Conservation (phyloP, 2,797 vertebrate species). For the Nannoperca obscura region DNA sequence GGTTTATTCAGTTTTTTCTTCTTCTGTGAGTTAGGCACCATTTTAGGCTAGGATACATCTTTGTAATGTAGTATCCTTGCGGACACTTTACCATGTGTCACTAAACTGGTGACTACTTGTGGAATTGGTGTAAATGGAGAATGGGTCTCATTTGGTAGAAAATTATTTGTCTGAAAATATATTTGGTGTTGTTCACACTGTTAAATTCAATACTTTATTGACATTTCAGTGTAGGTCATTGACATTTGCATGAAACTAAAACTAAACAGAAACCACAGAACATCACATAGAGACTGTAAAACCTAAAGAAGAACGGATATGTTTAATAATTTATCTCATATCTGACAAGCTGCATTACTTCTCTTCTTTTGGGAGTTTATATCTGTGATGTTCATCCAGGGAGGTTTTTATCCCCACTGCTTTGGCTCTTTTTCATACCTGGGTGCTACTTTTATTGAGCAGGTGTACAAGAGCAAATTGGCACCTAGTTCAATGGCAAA, state of each 20-base stretch:
- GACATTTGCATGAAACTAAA: background rate
- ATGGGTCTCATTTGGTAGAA: background rate
- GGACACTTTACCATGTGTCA: background rate
- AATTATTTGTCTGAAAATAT: background rate
- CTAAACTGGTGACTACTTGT: background rate
- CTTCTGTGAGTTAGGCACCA: background rate
- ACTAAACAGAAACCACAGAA: background rate
- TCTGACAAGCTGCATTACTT: slow-evolving; percentile 1
- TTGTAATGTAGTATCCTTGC: background rate
- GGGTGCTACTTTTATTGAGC: slow-evolving; percentile 8
- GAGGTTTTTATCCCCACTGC: background rate
- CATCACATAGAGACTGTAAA: background rate
- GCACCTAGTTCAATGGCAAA: background rate
- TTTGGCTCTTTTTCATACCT: background rate
- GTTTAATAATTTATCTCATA: background rate
- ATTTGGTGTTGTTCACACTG: background rate
- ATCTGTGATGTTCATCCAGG: background rate
- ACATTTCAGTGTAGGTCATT: background rate
- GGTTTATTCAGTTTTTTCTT: background rate
- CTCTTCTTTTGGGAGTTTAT: background rate
- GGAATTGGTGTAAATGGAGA: background rate
- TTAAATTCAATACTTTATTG: background rate
- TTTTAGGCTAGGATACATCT: background rate
- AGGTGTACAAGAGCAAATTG: slow-evolving; percentile 6
- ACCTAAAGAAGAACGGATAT: background rate